Percentiles rank a stretch among this genome's conserved stretches.
phyloP scores from a whole-genome alignment of 2,797 vertebrate genomes.

The Threskiornis aethiopicus region DNA sequence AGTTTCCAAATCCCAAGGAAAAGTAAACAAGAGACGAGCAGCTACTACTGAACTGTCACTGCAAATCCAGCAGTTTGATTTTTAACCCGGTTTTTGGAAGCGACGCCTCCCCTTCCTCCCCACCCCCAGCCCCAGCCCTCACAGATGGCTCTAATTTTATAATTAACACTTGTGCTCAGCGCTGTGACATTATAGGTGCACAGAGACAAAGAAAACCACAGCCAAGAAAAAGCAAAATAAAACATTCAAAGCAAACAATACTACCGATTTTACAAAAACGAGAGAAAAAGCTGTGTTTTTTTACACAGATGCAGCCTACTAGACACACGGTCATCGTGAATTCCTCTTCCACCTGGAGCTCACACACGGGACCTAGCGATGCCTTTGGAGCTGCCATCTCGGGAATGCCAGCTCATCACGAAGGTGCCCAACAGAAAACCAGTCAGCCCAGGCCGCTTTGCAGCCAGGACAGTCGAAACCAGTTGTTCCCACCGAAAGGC shows the following conservation, averaged over 20 bases:
- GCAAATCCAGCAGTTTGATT: background rate
- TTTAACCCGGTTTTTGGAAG: background rate
- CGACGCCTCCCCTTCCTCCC: background rate
- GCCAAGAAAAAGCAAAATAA: background rate
- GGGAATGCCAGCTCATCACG: accelerated
- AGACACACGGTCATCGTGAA: accelerated
- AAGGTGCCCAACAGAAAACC: background rate
- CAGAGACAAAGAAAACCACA: background rate
- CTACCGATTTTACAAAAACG: background rate
- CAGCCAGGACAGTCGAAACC: background rate
- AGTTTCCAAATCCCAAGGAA: background rate
- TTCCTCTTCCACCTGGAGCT: background rate
- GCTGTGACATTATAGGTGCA: background rate
- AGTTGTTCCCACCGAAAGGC: background rate
- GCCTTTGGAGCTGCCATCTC: background rate
- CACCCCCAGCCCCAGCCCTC: background rate
- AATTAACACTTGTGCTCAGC: background rate
- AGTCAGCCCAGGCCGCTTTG: background rate
- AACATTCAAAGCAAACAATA: background rate
- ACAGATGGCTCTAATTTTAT: background rate
- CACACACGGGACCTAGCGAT: accelerated
- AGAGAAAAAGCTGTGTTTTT: background rate
- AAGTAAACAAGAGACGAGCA: background rate
- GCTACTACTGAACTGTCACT: background rate
- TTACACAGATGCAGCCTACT: background rate